These are phyloP conservation scores for Temnothorax rugatulus DNA, from an alignment of 2,888 invertebrate genomes.

Conservation along the genomic window DNA sequence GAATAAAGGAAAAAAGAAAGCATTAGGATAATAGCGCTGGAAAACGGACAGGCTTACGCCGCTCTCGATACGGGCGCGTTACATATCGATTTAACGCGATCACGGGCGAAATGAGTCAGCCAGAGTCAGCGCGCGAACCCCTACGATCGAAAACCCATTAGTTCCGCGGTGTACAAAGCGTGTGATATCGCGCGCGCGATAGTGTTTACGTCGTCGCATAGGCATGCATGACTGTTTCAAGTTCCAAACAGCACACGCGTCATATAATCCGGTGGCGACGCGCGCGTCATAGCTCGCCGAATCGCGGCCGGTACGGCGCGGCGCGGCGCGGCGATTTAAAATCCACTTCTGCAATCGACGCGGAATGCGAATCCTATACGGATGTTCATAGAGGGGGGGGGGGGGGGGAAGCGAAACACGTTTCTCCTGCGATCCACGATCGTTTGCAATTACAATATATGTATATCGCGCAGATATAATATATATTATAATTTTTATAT, in stretches of 20 bases:
- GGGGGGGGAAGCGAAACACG: neutral
- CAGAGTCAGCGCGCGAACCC: neutral
- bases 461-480: neutral
- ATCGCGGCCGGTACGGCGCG: neutral
- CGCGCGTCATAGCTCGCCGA: slow-evolving; percentile 26
- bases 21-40: neutral
- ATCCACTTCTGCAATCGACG: neutral
- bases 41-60: neutral
- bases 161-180: neutral
- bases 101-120: slow-evolving; percentile 35
- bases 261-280: slow-evolving; percentile 23
- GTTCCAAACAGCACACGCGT: neutral
- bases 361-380: neutral
- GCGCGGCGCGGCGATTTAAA: neutral
- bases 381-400: neutral
- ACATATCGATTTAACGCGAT: slow-evolving; percentile 18
- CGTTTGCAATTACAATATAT: neutral
- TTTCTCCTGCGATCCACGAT: neutral
- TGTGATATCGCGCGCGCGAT: slow-evolving; percentile 29
- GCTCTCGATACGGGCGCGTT: neutral
- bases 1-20: too few species aligned
- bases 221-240: slow-evolving; percentile 30
- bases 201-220: slow-evolving; percentile 25
- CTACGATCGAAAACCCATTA: slow-evolving; percentile 27
- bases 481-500: neutral